phyloP scores from a whole-genome alignment of 2,113 vertebrate genomes.

The Coptodon bakossiorum region DNA sequence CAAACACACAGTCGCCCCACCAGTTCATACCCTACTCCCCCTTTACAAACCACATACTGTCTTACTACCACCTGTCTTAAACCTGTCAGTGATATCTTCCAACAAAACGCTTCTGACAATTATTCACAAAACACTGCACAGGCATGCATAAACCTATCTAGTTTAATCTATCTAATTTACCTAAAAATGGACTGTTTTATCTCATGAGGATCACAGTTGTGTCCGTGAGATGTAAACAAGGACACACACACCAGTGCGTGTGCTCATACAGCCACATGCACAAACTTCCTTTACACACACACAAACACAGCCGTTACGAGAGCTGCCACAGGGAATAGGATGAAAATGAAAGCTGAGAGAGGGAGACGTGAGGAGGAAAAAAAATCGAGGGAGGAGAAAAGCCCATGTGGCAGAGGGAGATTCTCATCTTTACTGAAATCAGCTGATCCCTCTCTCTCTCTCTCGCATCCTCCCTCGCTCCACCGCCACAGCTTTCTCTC shows the following conservation, averaged over 20 bases:
- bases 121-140: not conserved
- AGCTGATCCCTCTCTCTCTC: constrained; percentile 34
- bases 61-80: not conserved
- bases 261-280: not conserved
- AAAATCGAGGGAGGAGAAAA: constrained; percentile 55
- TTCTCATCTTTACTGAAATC: constrained; percentile 62
- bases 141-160: not conserved
- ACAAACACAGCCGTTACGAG: constrained; percentile 2
- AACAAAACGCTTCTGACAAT: not conserved
- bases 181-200: not conserved
- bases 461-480: not conserved
- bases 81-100: not conserved
- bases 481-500: not conserved
- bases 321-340: constrained; percentile 42
- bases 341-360: constrained; percentile 35
- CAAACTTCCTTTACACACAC: not conserved
- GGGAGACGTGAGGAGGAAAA: not conserved
- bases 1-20: constrained; percentile 30
- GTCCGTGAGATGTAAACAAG: not conserved
- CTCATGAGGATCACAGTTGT: not conserved
- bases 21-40: not conserved
- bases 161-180: not conserved
- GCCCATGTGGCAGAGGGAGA: constrained; percentile 64
- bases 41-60: not conserved
- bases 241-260: not conserved